Percentiles rank a stretch among this genome's conserved stretches.
Evolutionary conservation across 2,797 vertebrate species (phyloP).

Genomic region (Gymnothorax reevesii): DNA sequence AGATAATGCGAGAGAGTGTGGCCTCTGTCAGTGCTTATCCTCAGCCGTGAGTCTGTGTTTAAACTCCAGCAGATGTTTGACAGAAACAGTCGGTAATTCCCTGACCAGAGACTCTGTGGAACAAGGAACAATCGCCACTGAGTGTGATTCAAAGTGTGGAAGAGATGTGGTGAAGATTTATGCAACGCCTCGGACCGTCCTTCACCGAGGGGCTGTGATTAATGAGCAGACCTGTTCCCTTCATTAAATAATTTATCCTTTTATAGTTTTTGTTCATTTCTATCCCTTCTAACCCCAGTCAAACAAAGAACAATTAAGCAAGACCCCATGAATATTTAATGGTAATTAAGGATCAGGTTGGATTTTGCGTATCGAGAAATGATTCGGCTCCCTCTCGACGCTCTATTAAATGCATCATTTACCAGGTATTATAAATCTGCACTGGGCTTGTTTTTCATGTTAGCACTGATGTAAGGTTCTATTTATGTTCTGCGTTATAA

Average conservation of each 20-base stretch:
- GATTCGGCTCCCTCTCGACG: slow-evolving; percentile 44
- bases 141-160: not conserved
- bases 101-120: too few relatives aligned
- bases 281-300: slow-evolving; percentile 52
- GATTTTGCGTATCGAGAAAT: slow-evolving; percentile 65
- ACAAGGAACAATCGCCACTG: not conserved
- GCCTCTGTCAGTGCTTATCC: not conserved
- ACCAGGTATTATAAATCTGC: slow-evolving; percentile 47
- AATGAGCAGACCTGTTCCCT: not conserved
- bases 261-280: slow-evolving; percentile 44
- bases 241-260: slow-evolving; percentile 36
- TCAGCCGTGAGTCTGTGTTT: not conserved
- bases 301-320: slow-evolving; percentile 53
- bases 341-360: slow-evolving; percentile 64
- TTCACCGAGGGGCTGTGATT: not conserved
- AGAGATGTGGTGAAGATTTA: not conserved
- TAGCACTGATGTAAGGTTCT: not conserved
- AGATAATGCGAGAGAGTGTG: too few relatives aligned
- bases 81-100: not conserved
- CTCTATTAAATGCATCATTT: slow-evolving; percentile 46
- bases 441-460: slow-evolving; percentile 18
- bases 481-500: not conserved
- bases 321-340: slow-evolving; percentile 63
- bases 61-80: not conserved
- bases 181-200: not conserved